Percentiles rank a stretch among this genome's conserved stretches.
Evolutionary conservation across 2,888 invertebrate genomes (phyloP).

Genomic region (Sphecodes monilicornis): DNA sequence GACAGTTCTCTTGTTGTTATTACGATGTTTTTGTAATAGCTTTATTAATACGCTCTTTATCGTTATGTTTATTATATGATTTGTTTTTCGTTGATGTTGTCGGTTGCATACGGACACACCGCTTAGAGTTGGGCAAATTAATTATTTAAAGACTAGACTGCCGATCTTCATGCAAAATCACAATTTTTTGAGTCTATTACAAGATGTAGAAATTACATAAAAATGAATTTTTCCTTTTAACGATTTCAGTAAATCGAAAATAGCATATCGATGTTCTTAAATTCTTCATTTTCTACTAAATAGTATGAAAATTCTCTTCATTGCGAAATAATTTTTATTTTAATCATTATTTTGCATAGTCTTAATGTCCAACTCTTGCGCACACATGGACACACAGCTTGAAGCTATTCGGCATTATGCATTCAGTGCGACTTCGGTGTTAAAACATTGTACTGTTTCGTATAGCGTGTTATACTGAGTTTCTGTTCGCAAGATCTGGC

Average conservation of each 20-base stretch:
- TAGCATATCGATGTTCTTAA: too few species aligned
- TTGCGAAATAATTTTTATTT: too few species aligned
- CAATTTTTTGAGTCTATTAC: too few species aligned
- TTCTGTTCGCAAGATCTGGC: slow-evolving; percentile 10
- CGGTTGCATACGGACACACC: slow-evolving; percentile 1
- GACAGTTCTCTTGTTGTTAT: slow-evolving; percentile 44
- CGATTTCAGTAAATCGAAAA: too few species aligned
- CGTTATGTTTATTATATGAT: slow-evolving; percentile 45
- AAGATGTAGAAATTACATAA: too few species aligned
- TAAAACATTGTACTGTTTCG: slow-evolving; percentile 8
- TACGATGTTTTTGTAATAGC: slow-evolving; percentile 30
- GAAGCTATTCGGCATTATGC: slow-evolving; percentile 36
- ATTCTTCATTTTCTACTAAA: neutral
- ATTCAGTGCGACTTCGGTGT: slow-evolving; percentile 33
- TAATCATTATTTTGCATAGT: neutral
- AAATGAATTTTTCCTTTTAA: too few species aligned
- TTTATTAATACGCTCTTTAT: slow-evolving; percentile 62
- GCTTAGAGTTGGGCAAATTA: neutral
- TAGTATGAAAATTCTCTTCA: neutral
- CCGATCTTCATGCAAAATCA: neutral
- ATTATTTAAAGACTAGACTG: neutral
- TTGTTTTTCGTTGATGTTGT: slow-evolving; percentile 45
- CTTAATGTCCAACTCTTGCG: neutral
- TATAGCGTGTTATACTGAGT: slow-evolving; percentile 3
- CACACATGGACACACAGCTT: slow-evolving; percentile 23